Evolutionary conservation across 2,113 vertebrate genomes (phyloP).

Genomic region (Periophthalmodon schlosseri): DNA sequence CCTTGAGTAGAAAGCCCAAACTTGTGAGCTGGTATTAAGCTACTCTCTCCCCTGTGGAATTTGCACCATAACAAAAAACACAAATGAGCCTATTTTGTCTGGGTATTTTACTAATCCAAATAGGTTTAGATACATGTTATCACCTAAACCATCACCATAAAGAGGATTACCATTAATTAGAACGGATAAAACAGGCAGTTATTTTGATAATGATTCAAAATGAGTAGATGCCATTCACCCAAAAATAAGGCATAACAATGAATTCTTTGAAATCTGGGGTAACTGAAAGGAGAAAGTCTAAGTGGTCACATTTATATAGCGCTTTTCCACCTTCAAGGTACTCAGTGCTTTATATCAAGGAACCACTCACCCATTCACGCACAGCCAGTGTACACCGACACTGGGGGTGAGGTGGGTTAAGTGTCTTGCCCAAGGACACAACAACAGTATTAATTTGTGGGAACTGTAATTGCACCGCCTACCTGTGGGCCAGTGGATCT

Average conservation of each 20-base stretch:
- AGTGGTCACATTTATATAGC: no score
- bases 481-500: no score
- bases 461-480: no score
- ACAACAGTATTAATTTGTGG: no score
- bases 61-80: background rate
- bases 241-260: background rate
- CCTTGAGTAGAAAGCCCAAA: background rate
- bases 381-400: no score
- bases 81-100: background rate
- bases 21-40: background rate
- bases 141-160: slow-evolving; percentile 22
- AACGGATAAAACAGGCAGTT: slow-evolving; percentile 31
- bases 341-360: no score
- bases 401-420: no score
- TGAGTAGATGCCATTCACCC: background rate
- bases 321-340: no score
- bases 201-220: slow-evolving; percentile 28
- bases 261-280: no score
- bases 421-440: no score
- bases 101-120: slow-evolving; percentile 4
- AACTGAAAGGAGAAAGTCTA: no score
- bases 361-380: no score
- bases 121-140: background rate
- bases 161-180: slow-evolving; percentile 45
- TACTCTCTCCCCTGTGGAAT: background rate